Percentiles rank a stretch among this genome's conserved stretches.
These are phyloP conservation scores for Rhopalosiphum maidis DNA, from an alignment of 1,140 invertebrate species.

Conservation along the genomic window DNA sequence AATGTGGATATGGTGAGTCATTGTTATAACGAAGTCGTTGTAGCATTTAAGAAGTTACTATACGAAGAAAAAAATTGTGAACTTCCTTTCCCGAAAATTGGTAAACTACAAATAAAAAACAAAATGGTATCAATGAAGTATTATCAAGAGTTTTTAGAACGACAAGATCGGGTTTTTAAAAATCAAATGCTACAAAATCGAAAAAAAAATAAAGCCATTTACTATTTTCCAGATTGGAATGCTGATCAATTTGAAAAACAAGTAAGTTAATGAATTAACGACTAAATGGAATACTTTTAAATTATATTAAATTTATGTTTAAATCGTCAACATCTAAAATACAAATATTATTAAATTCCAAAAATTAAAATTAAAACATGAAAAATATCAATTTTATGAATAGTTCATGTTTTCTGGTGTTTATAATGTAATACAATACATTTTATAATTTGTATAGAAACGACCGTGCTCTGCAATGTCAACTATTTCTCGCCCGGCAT, in stretches of 20 bases:
- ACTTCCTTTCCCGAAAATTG: constrained; percentile 40
- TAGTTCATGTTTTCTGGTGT: not conserved
- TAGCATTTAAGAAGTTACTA: constrained; percentile 9
- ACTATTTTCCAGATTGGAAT: not conserved
- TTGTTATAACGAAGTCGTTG: constrained; percentile 1
- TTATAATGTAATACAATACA: not conserved
- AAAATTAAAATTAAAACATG: not conserved
- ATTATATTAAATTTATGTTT: not conserved
- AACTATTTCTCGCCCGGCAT: not conserved
- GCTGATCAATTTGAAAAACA: not conserved
- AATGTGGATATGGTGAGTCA: not conserved
- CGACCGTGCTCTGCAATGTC: not conserved
- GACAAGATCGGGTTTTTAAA: not conserved
- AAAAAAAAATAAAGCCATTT: not conserved
- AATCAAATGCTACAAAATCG: not conserved
- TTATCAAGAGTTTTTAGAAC: constrained; percentile 18
- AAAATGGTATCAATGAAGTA: not conserved
- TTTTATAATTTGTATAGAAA: not conserved
- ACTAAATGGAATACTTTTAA: not conserved
- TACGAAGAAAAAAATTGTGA: constrained; percentile 37
- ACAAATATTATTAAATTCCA: not conserved
- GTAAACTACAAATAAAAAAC: constrained; percentile 26
- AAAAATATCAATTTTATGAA: not conserved
- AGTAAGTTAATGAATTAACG: not conserved
- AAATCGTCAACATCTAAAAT: too few relatives aligned